phyloP scores from a whole-genome alignment of 2,888 invertebrate genomes.

The Rhagium mordax region DNA sequence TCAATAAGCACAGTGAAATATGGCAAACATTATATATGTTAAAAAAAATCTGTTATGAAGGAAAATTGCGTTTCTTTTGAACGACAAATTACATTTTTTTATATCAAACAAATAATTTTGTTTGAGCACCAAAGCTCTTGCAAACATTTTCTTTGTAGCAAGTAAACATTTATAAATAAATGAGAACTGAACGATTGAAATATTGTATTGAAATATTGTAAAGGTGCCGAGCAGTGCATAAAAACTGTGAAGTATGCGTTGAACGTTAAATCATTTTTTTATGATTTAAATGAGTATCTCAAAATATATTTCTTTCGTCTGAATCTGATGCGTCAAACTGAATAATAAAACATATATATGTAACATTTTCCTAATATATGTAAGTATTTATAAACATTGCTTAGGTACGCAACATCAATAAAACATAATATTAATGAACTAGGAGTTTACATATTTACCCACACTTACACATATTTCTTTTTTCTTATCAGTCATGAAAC shows the following conservation, averaged over 20 bases:
- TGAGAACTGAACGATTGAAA: background rate
- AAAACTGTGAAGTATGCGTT: background rate
- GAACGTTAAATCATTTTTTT: background rate
- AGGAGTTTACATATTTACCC: no score
- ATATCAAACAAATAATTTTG: background rate
- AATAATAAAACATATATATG: background rate
- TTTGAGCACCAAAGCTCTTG: background rate
- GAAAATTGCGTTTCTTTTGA: conserved; percentile 18
- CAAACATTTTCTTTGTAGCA: background rate
- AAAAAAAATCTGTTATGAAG: background rate
- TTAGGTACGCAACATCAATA: no score
- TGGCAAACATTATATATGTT: no score
- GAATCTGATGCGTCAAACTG: background rate
- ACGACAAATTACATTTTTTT: conserved; percentile 12
- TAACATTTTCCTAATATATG: background rate
- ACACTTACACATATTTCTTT: no score
- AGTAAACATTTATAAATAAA: background rate
- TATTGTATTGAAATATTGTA: no score
- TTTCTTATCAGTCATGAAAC: no score
- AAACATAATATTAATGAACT: no score
- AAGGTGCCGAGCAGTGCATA: background rate
- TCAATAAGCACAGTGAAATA: no score
- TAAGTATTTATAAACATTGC: background rate
- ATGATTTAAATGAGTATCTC: background rate
- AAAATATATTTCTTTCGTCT: background rate